Percentiles rank a stretch among this genome's conserved stretches.
phyloP scores from a whole-genome alignment of 2,797 vertebrate genomes.

The Myotis planiceps region DNA sequence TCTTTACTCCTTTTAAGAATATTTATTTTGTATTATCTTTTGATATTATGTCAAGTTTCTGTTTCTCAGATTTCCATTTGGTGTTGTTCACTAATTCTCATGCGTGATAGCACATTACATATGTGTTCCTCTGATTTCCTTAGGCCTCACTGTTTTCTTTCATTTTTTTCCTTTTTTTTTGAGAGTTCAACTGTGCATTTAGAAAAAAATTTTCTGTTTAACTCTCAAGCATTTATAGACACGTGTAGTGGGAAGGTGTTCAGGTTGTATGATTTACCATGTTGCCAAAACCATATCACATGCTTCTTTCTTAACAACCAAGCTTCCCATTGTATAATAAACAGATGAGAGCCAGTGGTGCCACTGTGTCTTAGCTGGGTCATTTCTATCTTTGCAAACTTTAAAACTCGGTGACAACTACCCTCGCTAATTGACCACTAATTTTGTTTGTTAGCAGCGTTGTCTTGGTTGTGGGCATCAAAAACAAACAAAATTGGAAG shows the following conservation, averaged over 20 bases:
- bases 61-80: neutral
- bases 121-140: neutral
- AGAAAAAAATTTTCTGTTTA: neutral
- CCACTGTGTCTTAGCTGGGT: neutral
- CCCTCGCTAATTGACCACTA: neutral
- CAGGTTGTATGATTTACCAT: neutral
- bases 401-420: neutral
- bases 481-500: conserved; percentile 40
- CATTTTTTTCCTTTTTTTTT: conserved; percentile 7
- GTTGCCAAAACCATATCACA: neutral
- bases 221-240: neutral
- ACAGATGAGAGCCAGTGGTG: neutral
- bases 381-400: conserved; percentile 13
- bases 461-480: neutral
- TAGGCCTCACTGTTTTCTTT: neutral
- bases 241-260: neutral
- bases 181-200: neutral
- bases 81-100: neutral
- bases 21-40: neutral
- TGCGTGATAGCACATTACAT: neutral
- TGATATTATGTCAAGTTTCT: neutral
- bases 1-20: neutral
- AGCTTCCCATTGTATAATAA: neutral
- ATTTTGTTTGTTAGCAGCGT: neutral
- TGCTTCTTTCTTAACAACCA: neutral